Base-by-base conservation (phyloP, 2,113 vertebrate genomes). In the Xenotilapia flavipinnis region DNA sequence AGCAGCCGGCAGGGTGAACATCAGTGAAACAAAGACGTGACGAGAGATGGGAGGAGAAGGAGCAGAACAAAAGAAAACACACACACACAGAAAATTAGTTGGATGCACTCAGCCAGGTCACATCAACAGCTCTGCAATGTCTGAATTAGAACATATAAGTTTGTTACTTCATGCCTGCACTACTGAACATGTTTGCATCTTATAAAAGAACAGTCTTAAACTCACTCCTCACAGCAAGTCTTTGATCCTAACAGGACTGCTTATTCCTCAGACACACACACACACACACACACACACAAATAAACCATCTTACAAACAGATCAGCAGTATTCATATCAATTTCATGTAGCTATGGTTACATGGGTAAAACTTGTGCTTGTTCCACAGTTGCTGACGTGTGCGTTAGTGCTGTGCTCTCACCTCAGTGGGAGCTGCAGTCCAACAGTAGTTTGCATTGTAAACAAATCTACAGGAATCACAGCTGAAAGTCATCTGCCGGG, bases 21-120 rank as follows among this genome's bases (percentile, higher is more conserved):
- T 86, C 90, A 51, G 33, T 31, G 81, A 92, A 81, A 92, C 90
- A 92, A 92, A 94, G 86, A 89, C 31, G 68, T 80, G 84, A 88
- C 9, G 28, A 90, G 53, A 80, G 79, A 58, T 42, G 70, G 65
- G 86, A 86, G 58, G 80, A 90, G 80, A 84, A 23, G 38, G 68
- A 38, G 56, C 38, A 62, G 79, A 81, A 92, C 87, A 93, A 91
- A 85, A 80, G 58, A 79, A 81, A 26, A 86, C 17, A 80, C 38
- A 80, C 5, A 51, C 40, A 60, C 40, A 36, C 14, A 85, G 42
- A 83, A 81, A 86, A 86, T 80, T 75, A 75, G 80, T 79, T 15
- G 21, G 88, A 68, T 14, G 54, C 81, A 86, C 60, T 86, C 40
- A 86, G 60, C 45, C 81, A 81, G 79, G 77, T 86, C 60, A 68